A percentile compares a stretch with the other conserved stretches of the same genome.
phyloP scores from a whole-genome alignment of 2,888 invertebrate species.

The Silvanus unidentatus region DNA sequence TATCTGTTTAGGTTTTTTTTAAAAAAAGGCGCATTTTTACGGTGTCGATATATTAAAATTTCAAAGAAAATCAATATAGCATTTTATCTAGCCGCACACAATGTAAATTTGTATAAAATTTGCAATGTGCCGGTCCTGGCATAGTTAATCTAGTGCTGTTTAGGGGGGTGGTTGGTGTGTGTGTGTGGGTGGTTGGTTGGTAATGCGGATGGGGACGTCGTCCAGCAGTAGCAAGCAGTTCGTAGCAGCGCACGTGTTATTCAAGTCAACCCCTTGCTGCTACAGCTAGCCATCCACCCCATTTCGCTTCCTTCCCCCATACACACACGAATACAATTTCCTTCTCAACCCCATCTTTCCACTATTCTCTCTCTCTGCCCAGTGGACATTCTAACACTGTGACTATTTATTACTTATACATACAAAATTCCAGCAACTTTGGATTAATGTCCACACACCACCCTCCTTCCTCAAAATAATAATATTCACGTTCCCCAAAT shows the following conservation, averaged over 20 bases:
- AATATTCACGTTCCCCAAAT: too few species aligned
- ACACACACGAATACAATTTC: not conserved
- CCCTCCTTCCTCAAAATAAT: too few species aligned
- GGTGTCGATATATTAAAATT: too few species aligned
- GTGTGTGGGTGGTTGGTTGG: conserved; percentile 10
- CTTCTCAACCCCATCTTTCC: conserved; percentile 33
- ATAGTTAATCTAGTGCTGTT: conserved; percentile 38
- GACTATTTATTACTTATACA: conserved; percentile 45
- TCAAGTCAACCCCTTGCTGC: conserved; percentile 28
- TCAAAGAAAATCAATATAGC: too few species aligned
- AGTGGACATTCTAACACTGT: conserved; percentile 53
- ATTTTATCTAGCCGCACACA: too few species aligned
- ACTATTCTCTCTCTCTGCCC: conserved; percentile 50
- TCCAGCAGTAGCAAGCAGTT: conserved; percentile 15
- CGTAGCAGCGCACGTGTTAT: conserved; percentile 39
- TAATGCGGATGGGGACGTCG: conserved; percentile 31
- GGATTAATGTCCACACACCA: conserved; percentile 4
- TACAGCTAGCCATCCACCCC: conserved; percentile 18
- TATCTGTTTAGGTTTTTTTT: too few species aligned
- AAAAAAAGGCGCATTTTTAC: too few species aligned
- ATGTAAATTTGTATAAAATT: not conserved
- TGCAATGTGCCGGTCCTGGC: conserved; percentile 28
- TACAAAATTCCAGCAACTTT: conserved; percentile 31
- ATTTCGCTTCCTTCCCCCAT: conserved; percentile 3
- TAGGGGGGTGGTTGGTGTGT: not conserved